Base-by-base conservation (phyloP, 2,797 vertebrate genomes). In the Meriones psammophilus region DNA sequence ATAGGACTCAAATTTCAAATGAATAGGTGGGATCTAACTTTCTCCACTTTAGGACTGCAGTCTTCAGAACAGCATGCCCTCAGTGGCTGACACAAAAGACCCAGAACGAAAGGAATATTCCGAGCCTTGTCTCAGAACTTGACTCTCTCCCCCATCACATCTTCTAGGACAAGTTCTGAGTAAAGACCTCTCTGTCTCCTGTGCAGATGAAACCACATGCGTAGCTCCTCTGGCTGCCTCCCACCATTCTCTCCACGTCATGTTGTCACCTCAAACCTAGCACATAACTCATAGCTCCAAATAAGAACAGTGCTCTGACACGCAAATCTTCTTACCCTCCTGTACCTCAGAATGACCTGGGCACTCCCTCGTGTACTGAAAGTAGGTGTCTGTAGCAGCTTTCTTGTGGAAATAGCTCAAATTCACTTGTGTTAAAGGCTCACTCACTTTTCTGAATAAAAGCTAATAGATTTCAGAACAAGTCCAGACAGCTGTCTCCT, bases 381-480 rank as follows among this genome's bases (percentile, higher is more conserved):
- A 14, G 2, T 7, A 85, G 30, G 9, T 13, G 10, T 56, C 10
- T 50, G 0, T 17, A 68, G 62, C 42, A 88, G 39, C 68, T 79
- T 66, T 66, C 73, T 90, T 30, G 24, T n/a, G 58, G 76, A 76
- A 30, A 68, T 79, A 39, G 30, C 26, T 56, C 14, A 26, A 26
- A 90, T 64, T 89, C 36, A 81, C 13, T 10, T 13, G 17, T 24
- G 13, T 62, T 30, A 94, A 64, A 8, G 20, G 6, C 26, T 94
- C 30, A 36, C 36, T 96, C 33, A 24, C 4, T 78, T 80, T 84
- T 6, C 78, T 87, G 39, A 81, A 30, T 78, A 89, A 91, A 64
- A 69, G 83, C n/a, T 20, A 81, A 87, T 46, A 13, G 26, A 79
- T 94, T 94, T 60, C 78, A 89, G 56, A 60, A 91, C 46, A 20